Conservation (phyloP, 2,888 invertebrate genomes). For the Drosophila ustulata region DNA sequence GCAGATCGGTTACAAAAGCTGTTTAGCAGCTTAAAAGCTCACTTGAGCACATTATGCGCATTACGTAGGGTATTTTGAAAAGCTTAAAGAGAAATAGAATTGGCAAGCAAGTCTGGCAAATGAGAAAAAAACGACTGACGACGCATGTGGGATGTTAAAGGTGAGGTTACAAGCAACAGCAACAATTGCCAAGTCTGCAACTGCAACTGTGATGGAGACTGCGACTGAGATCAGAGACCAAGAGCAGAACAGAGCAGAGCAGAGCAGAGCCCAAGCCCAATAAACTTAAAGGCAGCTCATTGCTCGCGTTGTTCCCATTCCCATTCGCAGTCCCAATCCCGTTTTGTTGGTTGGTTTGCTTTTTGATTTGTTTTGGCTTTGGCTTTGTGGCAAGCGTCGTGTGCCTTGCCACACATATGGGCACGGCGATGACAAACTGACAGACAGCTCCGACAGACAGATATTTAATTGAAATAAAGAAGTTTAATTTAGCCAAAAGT, state of each 20-base stretch:
- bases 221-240: slow-evolving; percentile 37
- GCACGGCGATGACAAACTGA: slow-evolving; percentile 77
- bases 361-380: slow-evolving; percentile 55
- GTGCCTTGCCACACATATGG: slow-evolving; percentile 72
- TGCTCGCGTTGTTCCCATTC: slow-evolving; percentile 80
- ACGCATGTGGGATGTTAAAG: slow-evolving; percentile 83
- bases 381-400: slow-evolving; percentile 57
- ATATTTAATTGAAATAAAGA: slow-evolving; percentile 78
- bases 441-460: slow-evolving; percentile 39
- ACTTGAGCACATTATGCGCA: slow-evolving; percentile 26
- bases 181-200: slow-evolving; percentile 37
- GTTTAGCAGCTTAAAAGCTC: slow-evolving; percentile 12
- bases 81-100: slow-evolving; percentile 49
- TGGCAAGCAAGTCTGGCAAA: slow-evolving; percentile 45
- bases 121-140: slow-evolving; percentile 38
- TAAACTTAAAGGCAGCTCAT: slow-evolving; percentile 28
- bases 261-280: slow-evolving; percentile 44
- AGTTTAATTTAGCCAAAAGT: slow-evolving; percentile 73
- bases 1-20: not conserved
- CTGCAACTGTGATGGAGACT: slow-evolving; percentile 20
- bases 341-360: slow-evolving; percentile 23
- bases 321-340: slow-evolving; percentile 47
- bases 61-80: slow-evolving; percentile 47
- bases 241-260: slow-evolving; percentile 10
- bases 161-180: slow-evolving; percentile 76